These are phyloP conservation scores for Catotricha subobsoleta DNA, from an alignment of 2,888 invertebrate species.

Conservation along the genomic window DNA sequence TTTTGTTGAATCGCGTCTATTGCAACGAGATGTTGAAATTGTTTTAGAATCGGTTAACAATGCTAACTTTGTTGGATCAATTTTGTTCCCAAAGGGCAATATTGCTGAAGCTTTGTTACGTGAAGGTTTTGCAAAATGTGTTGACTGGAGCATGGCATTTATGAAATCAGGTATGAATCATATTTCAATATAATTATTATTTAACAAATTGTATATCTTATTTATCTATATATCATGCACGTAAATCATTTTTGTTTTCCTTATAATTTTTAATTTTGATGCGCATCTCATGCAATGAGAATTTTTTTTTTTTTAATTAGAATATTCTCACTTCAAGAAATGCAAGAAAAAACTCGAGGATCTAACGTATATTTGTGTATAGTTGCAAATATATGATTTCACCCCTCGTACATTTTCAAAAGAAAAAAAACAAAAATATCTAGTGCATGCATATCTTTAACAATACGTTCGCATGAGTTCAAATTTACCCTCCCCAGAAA, in stretches of 20 bases:
- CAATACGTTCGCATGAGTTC: no score
- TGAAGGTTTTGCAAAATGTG: constrained; percentile 86
- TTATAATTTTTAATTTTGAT: background rate
- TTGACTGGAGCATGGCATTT: constrained; percentile 80
- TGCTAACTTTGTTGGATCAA: constrained; percentile 82
- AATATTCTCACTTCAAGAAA: constrained; percentile 8
- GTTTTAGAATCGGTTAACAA: constrained; percentile 84
- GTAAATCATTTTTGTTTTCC: background rate
- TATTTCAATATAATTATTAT: background rate
- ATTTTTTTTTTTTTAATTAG: constrained; percentile 7
- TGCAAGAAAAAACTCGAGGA: constrained; percentile 13
- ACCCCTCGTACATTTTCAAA: constrained; percentile 22
- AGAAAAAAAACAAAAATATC: no score
- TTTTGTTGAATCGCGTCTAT: constrained; percentile 77
- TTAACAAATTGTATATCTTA: background rate
- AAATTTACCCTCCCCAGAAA: no score
- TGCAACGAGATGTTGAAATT: constrained; percentile 81
- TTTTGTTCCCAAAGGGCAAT: constrained; percentile 79
- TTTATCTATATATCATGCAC: background rate
- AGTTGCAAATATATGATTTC: constrained; percentile 21
- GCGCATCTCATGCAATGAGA: constrained; percentile 1
- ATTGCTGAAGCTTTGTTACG: constrained; percentile 82
- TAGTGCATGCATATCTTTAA: no score
- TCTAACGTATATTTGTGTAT: constrained; percentile 22
- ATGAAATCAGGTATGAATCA: constrained; percentile 42